Evolutionary conservation across 2,113 vertebrate genomes (phyloP).

Genomic region (Nothocercus julius): DNA sequence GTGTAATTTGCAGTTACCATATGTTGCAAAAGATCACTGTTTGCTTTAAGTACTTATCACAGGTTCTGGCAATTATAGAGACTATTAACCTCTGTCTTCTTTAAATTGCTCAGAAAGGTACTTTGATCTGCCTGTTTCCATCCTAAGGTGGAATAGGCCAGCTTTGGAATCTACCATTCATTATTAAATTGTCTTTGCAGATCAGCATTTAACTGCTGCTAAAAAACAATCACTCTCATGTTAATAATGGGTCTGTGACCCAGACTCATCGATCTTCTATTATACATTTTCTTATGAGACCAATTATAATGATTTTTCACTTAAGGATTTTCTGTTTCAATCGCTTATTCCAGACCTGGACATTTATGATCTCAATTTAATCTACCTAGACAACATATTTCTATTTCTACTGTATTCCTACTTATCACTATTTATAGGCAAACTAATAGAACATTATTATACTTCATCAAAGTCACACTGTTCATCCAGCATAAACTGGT

Average conservation of each 20-base stretch:
- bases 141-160: not conserved
- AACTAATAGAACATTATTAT: not conserved
- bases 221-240: not conserved
- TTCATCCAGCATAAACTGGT: not conserved
- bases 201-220: not conserved
- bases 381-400: not conserved
- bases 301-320: not conserved
- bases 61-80: conserved; percentile 45
- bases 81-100: conserved; percentile 20
- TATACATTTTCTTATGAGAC: not conserved
- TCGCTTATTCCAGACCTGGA: not conserved
- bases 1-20: not conserved
- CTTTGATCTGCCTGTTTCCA: not conserved
- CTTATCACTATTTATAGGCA: not conserved
- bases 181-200: not conserved
- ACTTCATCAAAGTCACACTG: not conserved
- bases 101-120: conserved; percentile 2
- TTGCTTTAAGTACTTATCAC: conserved; percentile 30
- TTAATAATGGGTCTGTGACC: not conserved
- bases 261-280: not conserved
- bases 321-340: not conserved
- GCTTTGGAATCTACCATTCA: not conserved
- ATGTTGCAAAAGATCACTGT: not conserved
- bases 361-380: not conserved
- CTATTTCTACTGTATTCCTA: not conserved